Evolutionary conservation across 2,888 invertebrate species (phyloP), one percentile per base, ranked within the genome.

Genomic region (Anagyrus pseudococci): DNA sequence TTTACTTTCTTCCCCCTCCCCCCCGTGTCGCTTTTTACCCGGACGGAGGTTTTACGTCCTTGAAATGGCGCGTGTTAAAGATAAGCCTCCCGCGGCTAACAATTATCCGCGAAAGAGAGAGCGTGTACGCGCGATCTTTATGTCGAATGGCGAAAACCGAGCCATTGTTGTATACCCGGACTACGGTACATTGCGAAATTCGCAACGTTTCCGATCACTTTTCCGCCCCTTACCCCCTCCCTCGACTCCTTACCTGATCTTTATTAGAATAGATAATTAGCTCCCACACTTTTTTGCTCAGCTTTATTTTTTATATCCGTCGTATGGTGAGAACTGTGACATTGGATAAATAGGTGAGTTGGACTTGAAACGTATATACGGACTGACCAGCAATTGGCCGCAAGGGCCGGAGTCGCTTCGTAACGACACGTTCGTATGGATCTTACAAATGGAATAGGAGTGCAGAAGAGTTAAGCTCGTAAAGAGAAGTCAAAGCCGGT

Each of bases 401-500:
- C n/a, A n/a, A n/a, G n/a, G n/a, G n/a, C n/a, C n/a, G n/a, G n/a
- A n/a, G n/a, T n/a, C n/a, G n/a, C n/a, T n/a, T 37, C 47, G 52
- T 67, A 69, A 69, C 41, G 40, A 52, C 64, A 58, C 62, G 40
- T 67, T 62, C 64, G 43, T 53, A 47, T 53, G 53, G 43, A 62
- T 58, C 49, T 17, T 46, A 54, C 63, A 55, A 64, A 64, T 59
- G 63, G 58, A 55, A 56, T 58, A 55, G 22, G 52, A 56, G 56
- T 46, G 47, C 33, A 43, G 13, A 53, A 53, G 53, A 25, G 68
- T 65, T 19, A 26, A 59, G 73, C 73, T 74, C 73, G 75, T 77
- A 76, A 77, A 78, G 76, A 74, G 71, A 63, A 66, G 59, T 59
- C 68, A 67, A 68, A 66, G 67, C 62, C 71, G 73, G 76, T 77